A percentile compares a stretch with the other conserved stretches of the same genome.
phyloP scores from a whole-genome alignment of 2,888 invertebrate species.

The Linnaemya tessellans region DNA sequence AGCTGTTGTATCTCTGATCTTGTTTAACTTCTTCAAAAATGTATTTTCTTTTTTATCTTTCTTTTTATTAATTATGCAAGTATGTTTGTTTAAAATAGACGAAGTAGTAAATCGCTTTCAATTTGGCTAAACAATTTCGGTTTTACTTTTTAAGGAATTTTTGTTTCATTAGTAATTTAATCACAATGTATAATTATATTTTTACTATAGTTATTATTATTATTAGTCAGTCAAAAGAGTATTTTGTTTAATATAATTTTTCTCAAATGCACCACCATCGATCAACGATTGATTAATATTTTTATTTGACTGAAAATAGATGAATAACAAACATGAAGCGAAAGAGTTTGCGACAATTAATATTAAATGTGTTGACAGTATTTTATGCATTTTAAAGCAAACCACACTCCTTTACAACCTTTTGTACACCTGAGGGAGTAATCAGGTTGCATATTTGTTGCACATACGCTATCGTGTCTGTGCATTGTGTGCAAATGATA shows the following conservation, averaged over 20 bases:
- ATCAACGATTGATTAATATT: constrained; percentile 42
- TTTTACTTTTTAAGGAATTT: constrained; percentile 36
- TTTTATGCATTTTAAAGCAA: no score
- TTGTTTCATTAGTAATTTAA: constrained; percentile 27
- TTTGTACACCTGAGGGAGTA: no score
- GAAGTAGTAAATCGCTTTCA: constrained; percentile 18
- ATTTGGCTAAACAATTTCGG: constrained; percentile 9
- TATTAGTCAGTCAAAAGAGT: neutral
- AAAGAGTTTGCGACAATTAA: neutral
- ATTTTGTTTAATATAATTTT: constrained; percentile 3
- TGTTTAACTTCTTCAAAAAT: constrained; percentile 8
- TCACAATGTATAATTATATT: constrained; percentile 17
- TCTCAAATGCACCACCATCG: constrained; percentile 47
- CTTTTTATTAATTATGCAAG: neutral
- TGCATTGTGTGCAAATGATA: no score
- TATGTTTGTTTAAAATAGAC: neutral
- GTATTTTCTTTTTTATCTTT: constrained; percentile 23
- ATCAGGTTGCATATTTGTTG: no score
- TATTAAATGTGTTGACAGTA: no score
- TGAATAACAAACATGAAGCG: neutral
- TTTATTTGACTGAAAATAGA: neutral
- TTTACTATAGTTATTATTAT: constrained; percentile 2
- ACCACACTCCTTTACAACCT: no score
- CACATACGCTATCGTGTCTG: no score
- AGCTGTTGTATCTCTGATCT: constrained; percentile 5